Evolutionary conservation across 2,888 invertebrate genomes (phyloP).

Genomic region (Pantelozetes paolii): DNA sequence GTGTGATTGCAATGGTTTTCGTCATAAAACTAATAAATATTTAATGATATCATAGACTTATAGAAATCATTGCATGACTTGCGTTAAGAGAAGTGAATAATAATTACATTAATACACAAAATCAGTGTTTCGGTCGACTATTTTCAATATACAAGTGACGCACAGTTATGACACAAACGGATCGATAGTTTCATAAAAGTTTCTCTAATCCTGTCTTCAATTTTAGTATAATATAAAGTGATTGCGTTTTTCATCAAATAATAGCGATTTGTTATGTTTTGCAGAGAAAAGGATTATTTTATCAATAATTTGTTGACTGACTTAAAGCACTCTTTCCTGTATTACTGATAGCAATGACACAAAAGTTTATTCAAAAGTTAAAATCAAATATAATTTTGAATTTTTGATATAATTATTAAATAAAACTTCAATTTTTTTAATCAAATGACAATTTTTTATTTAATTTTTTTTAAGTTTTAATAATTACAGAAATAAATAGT

Average conservation of each 20-base stretch:
- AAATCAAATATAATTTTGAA: no score
- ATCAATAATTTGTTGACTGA: not conserved
- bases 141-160: not conserved
- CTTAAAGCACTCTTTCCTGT: constrained; percentile 5
- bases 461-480: not conserved
- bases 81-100: not conserved
- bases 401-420: no score
- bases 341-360: not conserved
- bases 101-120: not conserved
- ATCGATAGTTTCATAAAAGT: not conserved
- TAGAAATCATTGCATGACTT: constrained; percentile 18
- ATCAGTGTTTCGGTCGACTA: not conserved
- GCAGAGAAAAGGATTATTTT: not conserved
- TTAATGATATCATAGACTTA: not conserved
- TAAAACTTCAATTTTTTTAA: no score
- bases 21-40: not conserved
- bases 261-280: not conserved
- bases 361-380: not conserved
- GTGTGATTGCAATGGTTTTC: not conserved
- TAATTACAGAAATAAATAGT: not conserved
- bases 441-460: constrained; percentile 2
- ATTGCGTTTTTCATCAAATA: not conserved
- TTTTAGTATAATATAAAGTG: no score
- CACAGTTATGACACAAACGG: constrained; percentile 1
- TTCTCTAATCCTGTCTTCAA: not conserved